Percentiles rank a stretch among this genome's conserved stretches.
These are phyloP conservation scores for Imbricaverruca yamaguchii DNA, from an alignment of 2,888 invertebrate species.

Conservation along the genomic window DNA sequence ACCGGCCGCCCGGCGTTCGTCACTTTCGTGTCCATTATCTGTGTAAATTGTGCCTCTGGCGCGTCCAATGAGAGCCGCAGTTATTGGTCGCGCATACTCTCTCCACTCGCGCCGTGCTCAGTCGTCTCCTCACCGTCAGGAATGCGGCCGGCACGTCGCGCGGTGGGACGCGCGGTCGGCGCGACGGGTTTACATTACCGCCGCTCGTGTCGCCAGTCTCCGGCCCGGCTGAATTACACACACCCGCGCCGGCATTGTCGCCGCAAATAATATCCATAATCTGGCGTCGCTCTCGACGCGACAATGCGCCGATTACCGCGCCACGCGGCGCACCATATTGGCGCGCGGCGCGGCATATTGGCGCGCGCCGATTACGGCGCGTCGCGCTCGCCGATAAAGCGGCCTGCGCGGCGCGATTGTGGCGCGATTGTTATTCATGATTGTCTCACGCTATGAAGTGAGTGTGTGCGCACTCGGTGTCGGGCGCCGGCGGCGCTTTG, in stretches of 20 bases:
- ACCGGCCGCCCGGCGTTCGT: no score
- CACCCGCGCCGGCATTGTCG: background rate
- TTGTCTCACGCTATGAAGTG: constrained; percentile 22
- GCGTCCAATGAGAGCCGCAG: no score
- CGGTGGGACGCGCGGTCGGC: no score
- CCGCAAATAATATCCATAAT: constrained; percentile 20
- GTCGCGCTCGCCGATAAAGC: background rate
- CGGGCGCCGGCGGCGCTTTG: background rate
- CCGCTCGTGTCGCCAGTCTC: no score
- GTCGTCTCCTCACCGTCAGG: background rate
- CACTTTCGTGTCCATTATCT: no score
- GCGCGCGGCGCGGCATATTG: background rate
- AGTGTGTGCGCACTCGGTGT: constrained; percentile 4
- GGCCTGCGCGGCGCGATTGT: constrained; percentile 1
- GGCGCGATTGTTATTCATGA: constrained; percentile 18
- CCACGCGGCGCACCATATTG: background rate
- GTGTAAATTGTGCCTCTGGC: no score
- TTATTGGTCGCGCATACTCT: no score
- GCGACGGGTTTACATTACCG: no score
- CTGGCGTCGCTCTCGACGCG: background rate
- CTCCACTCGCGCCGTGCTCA: background rate
- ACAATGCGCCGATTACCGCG: constrained; percentile 5
- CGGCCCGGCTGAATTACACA: background rate
- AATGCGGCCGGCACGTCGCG: background rate
- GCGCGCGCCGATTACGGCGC: constrained; percentile 2